Base-by-base conservation (phyloP, 2,113 vertebrate genomes). In the Agapornis roseicollis region DNA sequence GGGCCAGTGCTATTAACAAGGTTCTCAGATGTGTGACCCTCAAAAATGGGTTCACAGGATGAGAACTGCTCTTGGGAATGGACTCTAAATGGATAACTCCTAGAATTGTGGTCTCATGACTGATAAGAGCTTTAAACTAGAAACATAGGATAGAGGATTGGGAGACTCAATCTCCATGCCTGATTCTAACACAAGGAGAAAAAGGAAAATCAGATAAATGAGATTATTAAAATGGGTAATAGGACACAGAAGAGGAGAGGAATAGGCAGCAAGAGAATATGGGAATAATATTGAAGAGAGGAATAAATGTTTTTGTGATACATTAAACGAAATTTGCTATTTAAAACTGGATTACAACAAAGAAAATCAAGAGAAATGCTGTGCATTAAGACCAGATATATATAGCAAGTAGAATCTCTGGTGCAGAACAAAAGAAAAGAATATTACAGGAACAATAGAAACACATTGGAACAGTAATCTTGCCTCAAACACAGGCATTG, bases 341-440 rank as follows among this genome's bases (percentile, higher is more conserved):
- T 95, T 93, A 83, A 94, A 95, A 95, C 82, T 85, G 92, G 88
- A 96, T 96, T 97, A 95, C 96, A 96, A 92, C 80, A 90, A 69
- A 90, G 94, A 94, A 94, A 95, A 96, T 95, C 31, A 97, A 88
- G 92, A 95, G 85, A 96, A 94, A 96, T 95, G 80, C 24, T 76
- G 56, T 65, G 56, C 84, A 79, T 93, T 93, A 90, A 87, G 61
- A 92, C 42, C 69, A 94, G 86, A 94, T 94, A 78, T 35, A 56
- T 93, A 84, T 61, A 95, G 70, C 65, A 94, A 92, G 76, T 39
- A 68, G 44, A 87, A 84, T 89, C 65, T 92, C 77, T 93, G 52
- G 65, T 93, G 83, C 69, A 95, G 95, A 94, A 92, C 89, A 94
- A 87, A 94, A 95, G 56, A 81, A 81, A 93, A 74, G 33, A 64